Conservation (phyloP, 2,888 invertebrate genomes). For the Neoascia interrupta region DNA sequence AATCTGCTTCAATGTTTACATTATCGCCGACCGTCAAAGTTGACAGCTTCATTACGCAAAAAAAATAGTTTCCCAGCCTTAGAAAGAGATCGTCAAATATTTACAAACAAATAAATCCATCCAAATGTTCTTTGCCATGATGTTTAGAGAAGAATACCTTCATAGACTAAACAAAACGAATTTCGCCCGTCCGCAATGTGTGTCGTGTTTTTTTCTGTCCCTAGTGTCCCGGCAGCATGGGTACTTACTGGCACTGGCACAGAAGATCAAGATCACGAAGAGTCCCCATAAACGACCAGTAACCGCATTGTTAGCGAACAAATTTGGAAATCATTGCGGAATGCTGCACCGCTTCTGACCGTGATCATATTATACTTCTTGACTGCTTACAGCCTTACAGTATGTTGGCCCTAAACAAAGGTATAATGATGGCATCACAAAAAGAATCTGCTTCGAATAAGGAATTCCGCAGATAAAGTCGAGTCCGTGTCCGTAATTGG, state of each 20-base stretch:
- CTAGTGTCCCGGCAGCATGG: constrained; percentile 4
- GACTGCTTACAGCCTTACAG: too few relatives aligned
- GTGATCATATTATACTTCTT: too few relatives aligned
- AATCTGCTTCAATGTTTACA: too few relatives aligned
- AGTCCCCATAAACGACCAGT: constrained; percentile 50
- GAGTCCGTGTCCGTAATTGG: constrained; percentile 8
- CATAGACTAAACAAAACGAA: too few relatives aligned
- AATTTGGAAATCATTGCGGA: constrained; percentile 47
- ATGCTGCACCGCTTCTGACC: constrained; percentile 54
- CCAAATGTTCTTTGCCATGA: too few relatives aligned
- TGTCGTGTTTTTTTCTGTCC: not conserved
- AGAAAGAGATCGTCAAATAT: too few relatives aligned
- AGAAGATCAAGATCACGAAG: constrained; percentile 39
- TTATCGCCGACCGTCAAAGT: too few relatives aligned
- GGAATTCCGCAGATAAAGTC: constrained; percentile 31
- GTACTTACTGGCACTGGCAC: constrained; percentile 5
- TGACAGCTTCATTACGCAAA: too few relatives aligned
- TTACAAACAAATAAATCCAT: too few relatives aligned
- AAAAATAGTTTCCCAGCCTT: too few relatives aligned
- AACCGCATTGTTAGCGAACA: constrained; percentile 41
- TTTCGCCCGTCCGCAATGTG: too few relatives aligned
- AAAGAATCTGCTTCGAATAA: constrained; percentile 8
- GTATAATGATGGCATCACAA: not conserved
- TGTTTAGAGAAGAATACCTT: too few relatives aligned
- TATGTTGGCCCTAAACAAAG: constrained; percentile 29